Evolutionary conservation across 2,113 vertebrate genomes (phyloP).

Genomic region (Phyllostomus hastatus): DNA sequence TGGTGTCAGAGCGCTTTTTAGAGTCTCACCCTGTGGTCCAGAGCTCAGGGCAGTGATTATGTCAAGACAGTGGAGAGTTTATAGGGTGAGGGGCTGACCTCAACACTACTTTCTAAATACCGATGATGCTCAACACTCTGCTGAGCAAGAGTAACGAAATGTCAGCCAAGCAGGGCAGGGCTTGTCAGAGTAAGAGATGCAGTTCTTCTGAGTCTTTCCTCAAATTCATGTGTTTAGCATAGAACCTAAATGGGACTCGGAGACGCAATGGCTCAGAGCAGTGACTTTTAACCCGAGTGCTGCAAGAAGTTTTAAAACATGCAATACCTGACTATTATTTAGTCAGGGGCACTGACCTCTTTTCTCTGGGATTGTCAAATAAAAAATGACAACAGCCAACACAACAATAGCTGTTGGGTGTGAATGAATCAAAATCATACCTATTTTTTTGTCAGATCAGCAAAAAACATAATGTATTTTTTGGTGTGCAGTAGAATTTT

Average conservation of each 20-base stretch:
- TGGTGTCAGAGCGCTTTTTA: background rate
- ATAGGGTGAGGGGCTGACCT: background rate
- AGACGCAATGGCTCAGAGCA: background rate
- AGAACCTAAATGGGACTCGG: background rate
- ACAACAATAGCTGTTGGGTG: background rate
- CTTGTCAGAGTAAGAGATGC: background rate
- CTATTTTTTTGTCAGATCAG: background rate
- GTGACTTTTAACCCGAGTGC: background rate
- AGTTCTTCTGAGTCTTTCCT: background rate
- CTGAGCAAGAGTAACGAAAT: background rate
- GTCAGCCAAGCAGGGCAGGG: background rate
- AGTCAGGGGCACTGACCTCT: background rate
- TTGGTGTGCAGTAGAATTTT: background rate
- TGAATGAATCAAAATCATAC: background rate
- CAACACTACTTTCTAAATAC: background rate
- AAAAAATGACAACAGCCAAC: background rate
- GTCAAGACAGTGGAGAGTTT: background rate
- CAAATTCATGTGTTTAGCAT: background rate
- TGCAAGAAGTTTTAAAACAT: background rate
- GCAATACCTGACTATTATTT: background rate
- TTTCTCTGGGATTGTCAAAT: background rate
- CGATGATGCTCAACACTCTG: background rate
- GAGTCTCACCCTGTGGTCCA: background rate
- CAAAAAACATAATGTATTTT: background rate
- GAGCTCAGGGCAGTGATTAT: background rate